Base-by-base conservation (phyloP, 2,113 vertebrate species). In the Grammomys surdaster region DNA sequence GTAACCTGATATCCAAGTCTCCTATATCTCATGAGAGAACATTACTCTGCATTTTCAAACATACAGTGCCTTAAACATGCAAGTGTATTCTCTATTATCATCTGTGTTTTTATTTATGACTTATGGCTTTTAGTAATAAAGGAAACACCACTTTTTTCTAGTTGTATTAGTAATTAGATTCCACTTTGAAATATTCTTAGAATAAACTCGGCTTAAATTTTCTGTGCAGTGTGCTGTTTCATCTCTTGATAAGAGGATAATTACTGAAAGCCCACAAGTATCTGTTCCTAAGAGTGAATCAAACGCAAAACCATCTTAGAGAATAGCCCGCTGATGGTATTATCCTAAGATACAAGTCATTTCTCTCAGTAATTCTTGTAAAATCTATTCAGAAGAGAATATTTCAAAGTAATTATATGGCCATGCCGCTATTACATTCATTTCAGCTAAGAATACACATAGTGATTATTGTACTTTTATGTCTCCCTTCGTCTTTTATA, bases 391-490 rank as follows among this genome's bases (percentile, higher is more conserved):
- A 73, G 16, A 94, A 1, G 28, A 87, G 36, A 96, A 7, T 43
- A 58, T 93, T 94, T 91, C 56, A 82, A 95, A 93, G 31, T 87
- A 96, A 91, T 87, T 93, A 31, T 56, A 16, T 67, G 77, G 7
- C 33, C 60, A 87, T 78, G n/a, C 72, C 87, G n/a, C 87, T 87
- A 94, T 87, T 94, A 82, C 13, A 87, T 9, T 93, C 16, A 88
- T 89, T 97, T 94, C 56, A 75, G 28, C 84, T 84, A 51, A 94
- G 65, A 94, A 95, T 93, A 93, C 28, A 88, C 75, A 22, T 69
- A 51, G 48, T 73, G 63, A 89, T 70, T 80, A 89, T 91, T 91
- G n/a, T 70, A 69, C 48, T 92, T 89, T 97, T 95, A 97, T 67
- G 77, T 48, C 16, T 81, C 89, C 0, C 11, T 73, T 16, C 31